These are phyloP conservation scores for Poeciliopsis retropinna DNA, from an alignment of 2,113 vertebrate genomes.

Conservation along the genomic window DNA sequence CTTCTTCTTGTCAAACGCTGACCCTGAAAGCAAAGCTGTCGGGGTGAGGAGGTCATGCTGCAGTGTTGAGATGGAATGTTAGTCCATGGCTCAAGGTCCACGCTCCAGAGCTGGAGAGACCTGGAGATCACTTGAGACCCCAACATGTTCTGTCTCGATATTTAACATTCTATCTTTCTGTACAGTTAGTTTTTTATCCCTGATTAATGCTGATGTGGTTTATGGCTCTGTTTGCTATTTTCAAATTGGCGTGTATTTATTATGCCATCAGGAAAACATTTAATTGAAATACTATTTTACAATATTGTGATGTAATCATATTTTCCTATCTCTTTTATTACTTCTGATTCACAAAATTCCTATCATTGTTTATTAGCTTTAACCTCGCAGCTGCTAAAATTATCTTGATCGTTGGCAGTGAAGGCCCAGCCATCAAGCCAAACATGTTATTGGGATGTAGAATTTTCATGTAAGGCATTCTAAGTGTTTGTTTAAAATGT, in stretches of 20 bases:
- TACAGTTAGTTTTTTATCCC: slow-evolving; percentile 40
- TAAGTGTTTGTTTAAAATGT: background rate
- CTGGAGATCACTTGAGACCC: slow-evolving; percentile 65
- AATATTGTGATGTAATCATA: too few relatives aligned
- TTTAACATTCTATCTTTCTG: slow-evolving; percentile 33
- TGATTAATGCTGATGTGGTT: slow-evolving; percentile 8
- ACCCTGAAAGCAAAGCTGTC: slow-evolving; percentile 67
- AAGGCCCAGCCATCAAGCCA: background rate
- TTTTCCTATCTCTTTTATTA: background rate
- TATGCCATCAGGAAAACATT: too few relatives aligned
- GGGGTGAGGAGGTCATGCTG: slow-evolving; percentile 59
- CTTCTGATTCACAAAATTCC: background rate
- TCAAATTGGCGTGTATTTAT: background rate
- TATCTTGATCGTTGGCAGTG: background rate
- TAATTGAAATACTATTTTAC: too few relatives aligned
- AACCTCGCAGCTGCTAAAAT: background rate
- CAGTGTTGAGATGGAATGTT: slow-evolving; percentile 75
- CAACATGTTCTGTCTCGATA: slow-evolving; percentile 57
- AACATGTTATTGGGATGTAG: background rate
- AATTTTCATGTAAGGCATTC: background rate
- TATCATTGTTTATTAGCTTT: background rate
- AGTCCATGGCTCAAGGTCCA: slow-evolving; percentile 73
- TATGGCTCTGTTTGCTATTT: background rate
- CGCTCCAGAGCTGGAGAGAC: slow-evolving; percentile 65
- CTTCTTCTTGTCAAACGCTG: slow-evolving; percentile 58